Conservation (phyloP, 2,888 invertebrate genomes). For the Tuberolachnus salignus region DNA sequence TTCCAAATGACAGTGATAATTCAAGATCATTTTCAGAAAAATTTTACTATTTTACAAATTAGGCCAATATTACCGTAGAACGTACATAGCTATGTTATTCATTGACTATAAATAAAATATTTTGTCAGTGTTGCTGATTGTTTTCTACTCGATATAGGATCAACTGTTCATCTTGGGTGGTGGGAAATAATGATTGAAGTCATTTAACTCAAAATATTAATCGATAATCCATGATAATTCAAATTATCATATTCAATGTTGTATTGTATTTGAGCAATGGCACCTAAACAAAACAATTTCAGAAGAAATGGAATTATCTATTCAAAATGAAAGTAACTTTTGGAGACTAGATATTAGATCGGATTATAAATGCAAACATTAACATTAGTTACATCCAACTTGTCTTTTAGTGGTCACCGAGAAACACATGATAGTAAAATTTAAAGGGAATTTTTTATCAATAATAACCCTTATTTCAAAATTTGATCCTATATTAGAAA, state of each 20-base stretch:
- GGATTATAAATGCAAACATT: constrained; percentile 58
- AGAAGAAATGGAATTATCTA: constrained; percentile 55
- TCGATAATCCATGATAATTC: constrained; percentile 57
- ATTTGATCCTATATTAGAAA: constrained; percentile 58
- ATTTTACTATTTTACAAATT: constrained; percentile 36
- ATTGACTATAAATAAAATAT: constrained; percentile 52
- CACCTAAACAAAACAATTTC: constrained; percentile 57
- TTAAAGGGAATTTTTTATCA: constrained; percentile 59
- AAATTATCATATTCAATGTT: constrained; percentile 44
- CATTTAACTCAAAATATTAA: constrained; percentile 57
- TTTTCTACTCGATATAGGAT: constrained; percentile 56
- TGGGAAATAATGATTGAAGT: constrained; percentile 56
- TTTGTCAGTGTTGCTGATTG: constrained; percentile 59
- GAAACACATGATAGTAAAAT: constrained; percentile 48
- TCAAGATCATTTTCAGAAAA: constrained; percentile 37
- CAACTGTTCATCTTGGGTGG: constrained; percentile 54
- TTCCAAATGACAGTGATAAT: constrained; percentile 33
- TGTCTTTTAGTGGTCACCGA: constrained; percentile 58
- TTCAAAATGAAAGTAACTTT: constrained; percentile 57
- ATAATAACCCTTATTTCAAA: constrained; percentile 58
- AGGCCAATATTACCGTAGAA: constrained; percentile 50
- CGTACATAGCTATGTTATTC: constrained; percentile 58
- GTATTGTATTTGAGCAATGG: constrained; percentile 33
- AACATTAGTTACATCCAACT: constrained; percentile 57
- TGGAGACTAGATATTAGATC: constrained; percentile 58